These are phyloP conservation scores for Chiloscyllium punctatum DNA, from an alignment of 2,797 vertebrate species.

Conservation along the genomic window DNA sequence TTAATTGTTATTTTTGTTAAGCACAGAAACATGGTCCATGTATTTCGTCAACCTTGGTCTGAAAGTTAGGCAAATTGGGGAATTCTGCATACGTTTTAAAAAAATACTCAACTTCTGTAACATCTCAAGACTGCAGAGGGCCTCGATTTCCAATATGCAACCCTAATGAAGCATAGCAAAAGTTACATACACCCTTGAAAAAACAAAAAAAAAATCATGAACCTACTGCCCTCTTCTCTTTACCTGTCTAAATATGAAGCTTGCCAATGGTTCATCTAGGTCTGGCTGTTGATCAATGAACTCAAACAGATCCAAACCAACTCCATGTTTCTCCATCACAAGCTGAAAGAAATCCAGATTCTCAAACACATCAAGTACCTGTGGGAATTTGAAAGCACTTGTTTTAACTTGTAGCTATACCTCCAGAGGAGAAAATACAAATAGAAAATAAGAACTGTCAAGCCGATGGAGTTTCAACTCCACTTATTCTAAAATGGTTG, in stretches of 20 bases:
- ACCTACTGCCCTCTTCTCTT: constrained; percentile 27
- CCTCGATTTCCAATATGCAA: no score
- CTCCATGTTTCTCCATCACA: constrained; percentile 93
- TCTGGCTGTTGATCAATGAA: constrained; percentile 84
- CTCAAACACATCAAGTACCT: constrained; percentile 87
- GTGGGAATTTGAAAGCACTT: constrained; percentile 14
- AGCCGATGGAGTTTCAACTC: not conserved
- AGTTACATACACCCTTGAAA: not conserved
- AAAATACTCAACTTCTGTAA: no score
- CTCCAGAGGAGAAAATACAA: constrained; percentile 35
- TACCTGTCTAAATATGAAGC: constrained; percentile 90
- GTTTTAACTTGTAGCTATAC: not conserved
- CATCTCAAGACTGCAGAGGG: no score
- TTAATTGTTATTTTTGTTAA: no score
- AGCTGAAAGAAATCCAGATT: constrained; percentile 86
- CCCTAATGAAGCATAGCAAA: not conserved
- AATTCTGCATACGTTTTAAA: no score
- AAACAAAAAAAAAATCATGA: not conserved
- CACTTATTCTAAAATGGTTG: not conserved
- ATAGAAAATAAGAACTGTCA: not conserved
- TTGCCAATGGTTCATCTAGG: constrained; percentile 83
- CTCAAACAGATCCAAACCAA: constrained; percentile 84
- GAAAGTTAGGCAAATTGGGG: no score
- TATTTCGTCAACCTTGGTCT: no score
- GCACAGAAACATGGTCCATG: no score